A percentile compares a stretch with the other conserved stretches of the same genome.
phyloP scores from a whole-genome alignment of 2,888 invertebrate species.

The Diarsia rubi region DNA sequence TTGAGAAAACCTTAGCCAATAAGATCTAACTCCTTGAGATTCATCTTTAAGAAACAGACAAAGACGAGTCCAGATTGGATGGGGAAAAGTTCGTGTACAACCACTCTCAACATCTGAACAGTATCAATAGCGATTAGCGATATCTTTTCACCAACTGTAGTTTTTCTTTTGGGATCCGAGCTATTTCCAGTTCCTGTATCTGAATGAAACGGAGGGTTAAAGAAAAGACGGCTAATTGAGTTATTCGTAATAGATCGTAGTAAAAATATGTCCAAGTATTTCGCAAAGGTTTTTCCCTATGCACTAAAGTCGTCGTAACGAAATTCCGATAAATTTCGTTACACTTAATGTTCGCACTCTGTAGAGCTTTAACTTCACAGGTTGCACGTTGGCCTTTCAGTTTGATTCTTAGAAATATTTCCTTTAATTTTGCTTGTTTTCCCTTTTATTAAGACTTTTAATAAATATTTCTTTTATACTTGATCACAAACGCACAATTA shows the following conservation, averaged over 20 bases:
- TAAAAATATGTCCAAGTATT: background rate
- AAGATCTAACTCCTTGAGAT: conserved; percentile 1
- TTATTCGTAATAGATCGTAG: background rate
- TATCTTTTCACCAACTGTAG: conserved; percentile 18
- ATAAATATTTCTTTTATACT: background rate
- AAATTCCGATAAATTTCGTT: conserved; percentile 18
- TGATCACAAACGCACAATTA: conserved; percentile 1
- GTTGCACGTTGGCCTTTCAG: background rate
- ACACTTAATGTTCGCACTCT: conserved; percentile 9
- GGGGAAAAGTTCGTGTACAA: conserved; percentile 14
- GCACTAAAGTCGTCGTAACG: background rate
- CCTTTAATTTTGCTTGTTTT: background rate
- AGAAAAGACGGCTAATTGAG: background rate
- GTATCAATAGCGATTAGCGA: conserved; percentile 23
- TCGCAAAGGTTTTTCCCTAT: background rate
- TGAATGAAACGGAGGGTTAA: background rate
- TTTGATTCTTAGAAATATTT: background rate
- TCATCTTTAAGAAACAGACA: conserved; percentile 1
- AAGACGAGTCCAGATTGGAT: background rate
- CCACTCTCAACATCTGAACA: conserved; percentile 26
- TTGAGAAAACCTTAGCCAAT: conserved; percentile 1
- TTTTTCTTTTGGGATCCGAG: conserved; percentile 4
- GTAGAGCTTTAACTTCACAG: conserved; percentile 1
- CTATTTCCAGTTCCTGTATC: conserved; percentile 11
- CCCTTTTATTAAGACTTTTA: background rate